Evolutionary conservation across 2,888 invertebrate genomes (phyloP), one percentile per base, ranked within the genome.

Genomic region (Eumacrocentrus americanus): DNA sequence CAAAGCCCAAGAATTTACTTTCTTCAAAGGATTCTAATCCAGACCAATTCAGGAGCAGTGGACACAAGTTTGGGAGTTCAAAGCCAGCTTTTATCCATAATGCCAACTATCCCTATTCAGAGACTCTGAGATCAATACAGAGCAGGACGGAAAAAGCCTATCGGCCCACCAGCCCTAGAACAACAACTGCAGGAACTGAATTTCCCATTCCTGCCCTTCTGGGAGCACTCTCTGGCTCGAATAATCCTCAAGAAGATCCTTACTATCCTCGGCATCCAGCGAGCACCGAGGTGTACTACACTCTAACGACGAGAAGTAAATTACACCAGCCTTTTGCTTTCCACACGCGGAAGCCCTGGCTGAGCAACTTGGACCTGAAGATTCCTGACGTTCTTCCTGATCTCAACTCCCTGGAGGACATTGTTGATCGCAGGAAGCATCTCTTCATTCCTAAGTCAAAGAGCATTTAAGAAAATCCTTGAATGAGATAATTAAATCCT

Each of bases 381-480:
- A 69, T 79, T 20, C 78, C 78, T 1, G 68, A 71, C 22, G 67
- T 71, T 3, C 53, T 77, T n/a, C 78, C 78, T 0, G 77, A 79
- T 64, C 60, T 79, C 2, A 78, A 76, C 42, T 73, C 66, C 11
- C 56, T 79, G 1, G 76, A 77, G 4, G 78, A 79, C 59, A 64
- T 78, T 23, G 69, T 79, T 4, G 78, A 79, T 59, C 72, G 78
- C 22, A 69, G 77, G 12, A 78, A 75, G 47, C 58, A 71, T 6
- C 72, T 79, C 46, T 79, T 73, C 9, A 79, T 79, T 53, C 75
- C 77, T 1, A 69, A 67, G 14, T 42, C n/a, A n/a, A n/a, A n/a
- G n/a, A n/a, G n/a, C n/a, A n/a, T n/a, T n/a, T n/a, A n/a, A 14
- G 16, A 42, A 29, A 42, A 18, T 18, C 20, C 34, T 40, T 23